Conservation (phyloP, 2,797 vertebrate genomes). For the Lutjanus argentimaculatus region DNA sequence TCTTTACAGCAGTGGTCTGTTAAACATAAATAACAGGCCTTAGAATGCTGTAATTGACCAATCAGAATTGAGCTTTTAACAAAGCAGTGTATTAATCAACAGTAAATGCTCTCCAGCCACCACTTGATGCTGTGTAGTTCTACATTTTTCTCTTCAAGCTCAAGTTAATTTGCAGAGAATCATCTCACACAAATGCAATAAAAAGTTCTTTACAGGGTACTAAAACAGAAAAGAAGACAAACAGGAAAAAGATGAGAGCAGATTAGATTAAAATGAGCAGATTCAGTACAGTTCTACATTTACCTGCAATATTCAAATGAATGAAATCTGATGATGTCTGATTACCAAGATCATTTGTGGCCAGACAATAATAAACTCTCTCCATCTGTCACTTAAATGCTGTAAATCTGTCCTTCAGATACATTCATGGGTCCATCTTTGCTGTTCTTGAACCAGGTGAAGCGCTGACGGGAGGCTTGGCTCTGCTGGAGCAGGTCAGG, state of each 20-base stretch:
- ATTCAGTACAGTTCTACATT: constrained; percentile 8
- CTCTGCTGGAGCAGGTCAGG: constrained; percentile 76
- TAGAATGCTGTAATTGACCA: too few relatives aligned
- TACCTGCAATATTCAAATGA: not conserved
- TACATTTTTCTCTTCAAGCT: too few relatives aligned
- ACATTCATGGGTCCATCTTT: constrained; percentile 8
- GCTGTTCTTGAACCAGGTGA: constrained; percentile 68
- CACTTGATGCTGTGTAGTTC: too few relatives aligned
- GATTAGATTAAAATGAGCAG: too few relatives aligned
- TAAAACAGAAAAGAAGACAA: not conserved
- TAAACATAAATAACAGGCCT: too few relatives aligned
- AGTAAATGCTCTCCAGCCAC: too few relatives aligned
- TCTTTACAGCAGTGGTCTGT: too few relatives aligned
- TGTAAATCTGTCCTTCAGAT: constrained; percentile 13
- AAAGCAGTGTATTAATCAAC: too few relatives aligned
- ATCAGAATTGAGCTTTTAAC: too few relatives aligned
- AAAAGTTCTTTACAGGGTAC: too few relatives aligned
- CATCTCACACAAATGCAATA: too few relatives aligned
- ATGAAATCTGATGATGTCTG: not conserved
- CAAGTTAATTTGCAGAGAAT: too few relatives aligned
- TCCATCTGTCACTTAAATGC: constrained; percentile 32
- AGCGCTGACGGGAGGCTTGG: constrained; percentile 68
- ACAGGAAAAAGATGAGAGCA: not conserved
- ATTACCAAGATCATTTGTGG: not conserved
- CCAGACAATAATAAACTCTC: constrained; percentile 53